phyloP scores from a whole-genome alignment of 2,113 vertebrate species.

The Chloropsis cyanopogon region DNA sequence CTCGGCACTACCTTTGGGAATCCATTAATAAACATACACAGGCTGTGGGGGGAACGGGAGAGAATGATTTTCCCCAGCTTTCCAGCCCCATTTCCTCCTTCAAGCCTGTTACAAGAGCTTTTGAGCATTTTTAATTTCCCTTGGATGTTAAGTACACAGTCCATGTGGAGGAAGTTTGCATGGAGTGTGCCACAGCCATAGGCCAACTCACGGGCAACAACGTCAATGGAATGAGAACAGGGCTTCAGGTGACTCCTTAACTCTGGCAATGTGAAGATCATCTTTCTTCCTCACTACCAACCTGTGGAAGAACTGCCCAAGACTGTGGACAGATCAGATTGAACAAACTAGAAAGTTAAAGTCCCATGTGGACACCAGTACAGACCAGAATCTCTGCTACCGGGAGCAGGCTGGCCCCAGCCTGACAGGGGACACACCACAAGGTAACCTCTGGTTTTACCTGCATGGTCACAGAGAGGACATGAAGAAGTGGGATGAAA shows the following conservation, averaged over 20 bases:
- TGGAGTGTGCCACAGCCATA: rapidly evolving
- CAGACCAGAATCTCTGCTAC: rapidly evolving
- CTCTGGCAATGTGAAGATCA: neutral
- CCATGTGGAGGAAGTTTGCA: rapidly evolving
- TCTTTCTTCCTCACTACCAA: neutral
- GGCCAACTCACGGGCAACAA: neutral
- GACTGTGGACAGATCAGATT: neutral
- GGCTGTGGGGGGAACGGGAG: neutral
- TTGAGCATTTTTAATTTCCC: neutral
- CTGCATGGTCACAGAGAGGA: neutral
- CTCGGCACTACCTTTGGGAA: neutral
- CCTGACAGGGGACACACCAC: neutral
- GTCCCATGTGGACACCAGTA: neutral
- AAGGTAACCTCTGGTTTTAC: neutral
- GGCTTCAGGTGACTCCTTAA: neutral
- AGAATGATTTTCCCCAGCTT: neutral
- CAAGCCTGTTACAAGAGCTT: neutral
- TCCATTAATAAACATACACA: neutral
- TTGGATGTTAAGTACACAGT: neutral
- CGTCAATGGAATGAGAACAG: neutral
- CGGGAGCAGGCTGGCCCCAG: neutral
- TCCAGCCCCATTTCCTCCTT: neutral
- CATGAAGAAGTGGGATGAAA: neutral
- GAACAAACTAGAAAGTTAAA: neutral
- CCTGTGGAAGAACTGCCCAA: neutral